Evolutionary conservation across 2,797 vertebrate genomes (phyloP).

Genomic region (Cercopithecus diana): DNA sequence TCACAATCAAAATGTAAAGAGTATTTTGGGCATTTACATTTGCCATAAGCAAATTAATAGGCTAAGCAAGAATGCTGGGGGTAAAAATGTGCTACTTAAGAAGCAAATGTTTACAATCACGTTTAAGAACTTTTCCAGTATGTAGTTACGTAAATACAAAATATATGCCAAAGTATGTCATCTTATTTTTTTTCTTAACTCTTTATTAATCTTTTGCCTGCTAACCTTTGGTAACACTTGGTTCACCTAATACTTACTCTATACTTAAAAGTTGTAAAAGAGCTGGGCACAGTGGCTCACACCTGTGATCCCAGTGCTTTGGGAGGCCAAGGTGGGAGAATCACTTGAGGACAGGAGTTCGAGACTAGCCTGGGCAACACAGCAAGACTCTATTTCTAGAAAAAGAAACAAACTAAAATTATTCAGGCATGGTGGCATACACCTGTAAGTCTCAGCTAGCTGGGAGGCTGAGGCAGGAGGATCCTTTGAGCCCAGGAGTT

Average conservation of each 20-base stretch:
- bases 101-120: neutral
- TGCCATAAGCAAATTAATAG: neutral
- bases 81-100: neutral
- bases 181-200: neutral
- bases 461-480: neutral
- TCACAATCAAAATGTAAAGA: slow-evolving; percentile 27
- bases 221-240: neutral
- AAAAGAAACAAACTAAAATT: neutral
- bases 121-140: neutral
- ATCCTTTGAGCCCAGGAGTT: neutral
- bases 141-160: neutral
- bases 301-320: neutral
- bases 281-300: neutral
- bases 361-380: neutral
- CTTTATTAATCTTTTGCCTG: neutral
- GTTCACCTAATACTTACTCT: neutral
- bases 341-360: neutral
- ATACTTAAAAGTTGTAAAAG: neutral
- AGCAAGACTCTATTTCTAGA: neutral
- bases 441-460: neutral
- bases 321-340: neutral
- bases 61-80: neutral
- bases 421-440: neutral
- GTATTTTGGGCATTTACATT: neutral
- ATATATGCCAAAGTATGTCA: neutral